phyloP scores from a whole-genome alignment of 1,140 invertebrate species.

The Drosophila serrata region DNA sequence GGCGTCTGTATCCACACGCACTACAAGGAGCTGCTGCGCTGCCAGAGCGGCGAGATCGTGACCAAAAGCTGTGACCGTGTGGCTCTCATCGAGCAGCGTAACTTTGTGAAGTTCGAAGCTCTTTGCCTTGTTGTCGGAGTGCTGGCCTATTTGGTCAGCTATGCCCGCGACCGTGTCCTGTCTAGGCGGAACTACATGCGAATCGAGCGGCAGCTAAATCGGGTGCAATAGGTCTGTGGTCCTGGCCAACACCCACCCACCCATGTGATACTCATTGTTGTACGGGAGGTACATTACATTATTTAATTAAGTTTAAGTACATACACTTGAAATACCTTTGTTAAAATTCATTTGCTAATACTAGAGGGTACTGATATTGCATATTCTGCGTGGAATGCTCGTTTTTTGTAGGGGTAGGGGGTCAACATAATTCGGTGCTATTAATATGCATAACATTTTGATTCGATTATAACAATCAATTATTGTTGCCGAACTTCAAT shows the following conservation, averaged over 20 bases:
- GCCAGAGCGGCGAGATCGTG: constrained; percentile 89
- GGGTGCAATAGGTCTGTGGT: constrained; percentile 69
- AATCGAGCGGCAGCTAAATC: constrained; percentile 86
- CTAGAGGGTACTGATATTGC: constrained; percentile 68
- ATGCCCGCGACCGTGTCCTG: constrained; percentile 76
- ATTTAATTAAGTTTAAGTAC: constrained; percentile 79
- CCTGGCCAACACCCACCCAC: not conserved
- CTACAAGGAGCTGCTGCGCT: constrained; percentile 90
- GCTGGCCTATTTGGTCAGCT: constrained; percentile 85
- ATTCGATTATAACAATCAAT: constrained; percentile 45
- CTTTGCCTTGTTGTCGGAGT: constrained; percentile 90
- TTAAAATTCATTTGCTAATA: constrained; percentile 67
- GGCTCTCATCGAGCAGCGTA: constrained; percentile 90
- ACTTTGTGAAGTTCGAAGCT: constrained; percentile 94
- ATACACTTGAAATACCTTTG: constrained; percentile 57
- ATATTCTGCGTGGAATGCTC: constrained; percentile 53
- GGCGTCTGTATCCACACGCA: constrained; percentile 90
- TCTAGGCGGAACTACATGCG: constrained; percentile 85
- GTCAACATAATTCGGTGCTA: constrained; percentile 68
- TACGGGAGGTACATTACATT: constrained; percentile 66
- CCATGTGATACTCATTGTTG: constrained; percentile 63
- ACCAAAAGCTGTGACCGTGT: constrained; percentile 90
- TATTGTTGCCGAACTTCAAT: not conserved
- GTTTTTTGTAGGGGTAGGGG: constrained; percentile 14
- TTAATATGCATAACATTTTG: constrained; percentile 62